Evolutionary conservation across 1,140 invertebrate genomes (phyloP).

Genomic region (Papilio xuthus): DNA sequence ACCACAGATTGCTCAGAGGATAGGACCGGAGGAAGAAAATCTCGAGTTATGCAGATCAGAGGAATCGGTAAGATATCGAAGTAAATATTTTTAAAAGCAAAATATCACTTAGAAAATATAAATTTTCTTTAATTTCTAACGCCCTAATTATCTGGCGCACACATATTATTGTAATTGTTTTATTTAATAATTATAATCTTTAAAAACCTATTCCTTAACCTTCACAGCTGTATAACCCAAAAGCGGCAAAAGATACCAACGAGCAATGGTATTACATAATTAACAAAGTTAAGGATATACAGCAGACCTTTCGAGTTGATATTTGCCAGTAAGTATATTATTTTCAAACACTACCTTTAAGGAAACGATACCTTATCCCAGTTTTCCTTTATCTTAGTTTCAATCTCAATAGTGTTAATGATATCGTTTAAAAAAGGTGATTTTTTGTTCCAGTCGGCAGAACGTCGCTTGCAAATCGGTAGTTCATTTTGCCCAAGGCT

Average conservation of each 20-base stretch:
- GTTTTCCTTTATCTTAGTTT: too few relatives aligned
- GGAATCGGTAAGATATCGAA: conserved; percentile 18
- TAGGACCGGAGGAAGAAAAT: conserved; percentile 32
- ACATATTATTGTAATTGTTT: too few relatives aligned
- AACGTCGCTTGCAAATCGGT: conserved; percentile 63
- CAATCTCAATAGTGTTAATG: conserved; percentile 5
- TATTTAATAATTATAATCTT: neutral
- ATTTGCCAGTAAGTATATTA: conserved; percentile 61
- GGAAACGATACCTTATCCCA: too few relatives aligned
- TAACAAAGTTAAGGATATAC: conserved; percentile 52
- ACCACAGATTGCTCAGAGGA: conserved; percentile 26
- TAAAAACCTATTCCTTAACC: neutral
- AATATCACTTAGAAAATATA: neutral
- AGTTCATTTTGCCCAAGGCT: conserved; percentile 76
- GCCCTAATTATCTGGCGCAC: too few relatives aligned
- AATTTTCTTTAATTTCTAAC: too few relatives aligned
- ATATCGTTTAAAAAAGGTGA: neutral
- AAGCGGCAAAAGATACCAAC: conserved; percentile 53
- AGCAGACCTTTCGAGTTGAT: conserved; percentile 64
- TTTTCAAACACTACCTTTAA: neutral
- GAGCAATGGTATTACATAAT: conserved; percentile 61
- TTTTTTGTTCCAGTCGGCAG: conserved; percentile 61
- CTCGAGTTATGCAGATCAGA: conserved; percentile 8
- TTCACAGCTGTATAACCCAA: conserved; percentile 51
- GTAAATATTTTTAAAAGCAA: neutral